A percentile compares a stretch with the other conserved stretches of the same genome.
Evolutionary conservation across 1,140 invertebrate species (phyloP).

Genomic region (Caerostris extrusa): DNA sequence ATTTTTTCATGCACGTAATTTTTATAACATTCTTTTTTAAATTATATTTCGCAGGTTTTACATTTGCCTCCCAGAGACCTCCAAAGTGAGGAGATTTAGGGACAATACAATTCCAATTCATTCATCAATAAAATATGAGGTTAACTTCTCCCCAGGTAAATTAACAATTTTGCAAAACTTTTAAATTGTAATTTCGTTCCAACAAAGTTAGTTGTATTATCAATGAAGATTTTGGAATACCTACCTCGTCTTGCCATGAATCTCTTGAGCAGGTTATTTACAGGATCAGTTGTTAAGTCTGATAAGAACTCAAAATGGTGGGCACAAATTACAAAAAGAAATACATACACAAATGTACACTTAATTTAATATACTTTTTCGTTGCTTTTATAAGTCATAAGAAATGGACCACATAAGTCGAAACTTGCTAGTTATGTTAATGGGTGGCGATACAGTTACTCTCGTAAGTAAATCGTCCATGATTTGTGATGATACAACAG

Average conservation of each 20-base stretch:
- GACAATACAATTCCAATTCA: slow-evolving; percentile 81
- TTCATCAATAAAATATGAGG: slow-evolving; percentile 32
- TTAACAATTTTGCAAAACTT: neutral
- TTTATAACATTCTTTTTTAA: slow-evolving; percentile 74
- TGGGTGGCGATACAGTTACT: no score
- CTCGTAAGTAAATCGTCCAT: no score
- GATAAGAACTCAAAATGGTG: slow-evolving; percentile 82
- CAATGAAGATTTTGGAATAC: slow-evolving; percentile 66
- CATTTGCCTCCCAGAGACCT: slow-evolving; percentile 72
- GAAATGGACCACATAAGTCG: slow-evolving; percentile 79
- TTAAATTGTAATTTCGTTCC: slow-evolving; percentile 68
- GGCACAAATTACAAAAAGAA: slow-evolving; percentile 81
- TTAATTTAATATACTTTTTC: slow-evolving; percentile 80
- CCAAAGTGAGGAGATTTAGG: slow-evolving; percentile 81
- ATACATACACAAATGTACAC: slow-evolving; percentile 81
- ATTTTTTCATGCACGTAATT: neutral
- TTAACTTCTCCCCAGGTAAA: neutral
- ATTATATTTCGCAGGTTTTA: slow-evolving; percentile 78
- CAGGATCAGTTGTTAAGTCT: slow-evolving; percentile 80
- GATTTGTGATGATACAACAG: no score
- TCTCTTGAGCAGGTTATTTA: slow-evolving; percentile 81
- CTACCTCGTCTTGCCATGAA: slow-evolving; percentile 81
- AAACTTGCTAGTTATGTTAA: no score
- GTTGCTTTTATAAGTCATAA: slow-evolving; percentile 79
- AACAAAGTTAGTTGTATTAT: slow-evolving; percentile 75